Evolutionary conservation across 2,888 invertebrate species (phyloP), one percentile per base, ranked within the genome.

Genomic region (Drosophila niveifrons): DNA sequence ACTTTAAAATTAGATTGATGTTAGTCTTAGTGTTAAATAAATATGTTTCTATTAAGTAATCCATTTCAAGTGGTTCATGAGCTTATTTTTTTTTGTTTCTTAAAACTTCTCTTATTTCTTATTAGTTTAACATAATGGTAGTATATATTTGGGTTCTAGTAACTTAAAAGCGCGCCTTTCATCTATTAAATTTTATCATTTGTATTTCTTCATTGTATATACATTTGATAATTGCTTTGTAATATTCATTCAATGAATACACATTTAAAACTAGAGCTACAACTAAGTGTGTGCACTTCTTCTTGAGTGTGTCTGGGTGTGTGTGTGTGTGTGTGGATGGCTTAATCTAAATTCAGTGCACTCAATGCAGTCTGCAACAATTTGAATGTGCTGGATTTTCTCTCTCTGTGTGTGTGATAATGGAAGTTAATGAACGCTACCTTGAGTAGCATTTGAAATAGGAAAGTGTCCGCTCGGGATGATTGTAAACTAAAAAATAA

Each of bases 401-500:
- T 78, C 74, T 78, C 67, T 57, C 48, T 62, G 47, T 36, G 29
- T 44, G 31, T 61, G 23, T 66, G 28, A 11, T 34, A 58, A 52
- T 79, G 72, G 70, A 85, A 67, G 67, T 48, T 48, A 68, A 75
- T 9, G 53, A 66, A 72, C n/a, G 53, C 82, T 73, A 68, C 28
- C 66, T 55, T 48, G 39, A 8, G 39, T 71, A 73, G 80, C 68
- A 67, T 57, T 59, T 23, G 57, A 66, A 79, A 43, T 75, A 82
- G 78, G 57, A 50, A 34, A 83, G 70, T 56, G 62, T 65, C 56
- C 47, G 56, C 29, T 52, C 66, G 4, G 71, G 55, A 29, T 71
- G 53, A 11, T 62, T 75, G 51, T 70, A 87, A 36, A 85, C 58
- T 46, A 85, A 73, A 75, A 72, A 83, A 75, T 81, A 85, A 66